Evolutionary conservation across 2,797 vertebrate species (phyloP), one percentile per base, ranked within the genome.

Genomic region (Denticeps clupeoides): DNA sequence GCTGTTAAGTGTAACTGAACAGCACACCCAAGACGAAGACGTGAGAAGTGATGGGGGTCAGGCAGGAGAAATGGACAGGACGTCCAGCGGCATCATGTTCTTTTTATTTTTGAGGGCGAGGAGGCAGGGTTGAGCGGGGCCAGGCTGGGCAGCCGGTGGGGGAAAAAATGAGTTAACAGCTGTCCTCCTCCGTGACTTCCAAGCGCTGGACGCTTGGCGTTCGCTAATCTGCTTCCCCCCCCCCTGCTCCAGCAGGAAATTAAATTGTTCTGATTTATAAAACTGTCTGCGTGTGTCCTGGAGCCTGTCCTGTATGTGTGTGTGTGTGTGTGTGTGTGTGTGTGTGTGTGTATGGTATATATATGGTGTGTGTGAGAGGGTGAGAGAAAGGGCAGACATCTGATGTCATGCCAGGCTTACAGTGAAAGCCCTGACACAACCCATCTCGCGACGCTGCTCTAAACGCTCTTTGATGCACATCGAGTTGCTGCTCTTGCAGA

Each of bases 161-260:
- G 29, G n/a, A 29, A 26, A 5, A n/a, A 22, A 32, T 22, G 41
- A 26, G 41, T 11, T 18, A 49, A 43, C 48, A 64, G 57, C 62
- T 59, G 59, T 47, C 51, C 47, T 42, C 54, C 50, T 53, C 43
- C n/a, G 41, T 49, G 21, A 40, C 26, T 53, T 51, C 31, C 28
- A 9, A 31, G 37, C 9, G n/a, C 23, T 19, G 29, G n/a, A n/a
- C n/a, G n/a, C n/a, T 15, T 40, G 12, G 16, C 10, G 32, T 45
- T 13, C n/a, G 38, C 45, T 58, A 50, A 63, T 53, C 55, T 46
- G 52, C 45, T 54, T 51, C 48, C 47, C 51, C 44, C 41, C 22
- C 42, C 26, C 18, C 9, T 44, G 45, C 55, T 49, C 42, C 29
- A 43, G 46, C 57, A 46, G 61, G 64, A 61, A 64, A 67, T 64